These are phyloP conservation scores for Pollenia griseotomentosa DNA, from an alignment of 2,888 invertebrate genomes.

Conservation along the genomic window DNA sequence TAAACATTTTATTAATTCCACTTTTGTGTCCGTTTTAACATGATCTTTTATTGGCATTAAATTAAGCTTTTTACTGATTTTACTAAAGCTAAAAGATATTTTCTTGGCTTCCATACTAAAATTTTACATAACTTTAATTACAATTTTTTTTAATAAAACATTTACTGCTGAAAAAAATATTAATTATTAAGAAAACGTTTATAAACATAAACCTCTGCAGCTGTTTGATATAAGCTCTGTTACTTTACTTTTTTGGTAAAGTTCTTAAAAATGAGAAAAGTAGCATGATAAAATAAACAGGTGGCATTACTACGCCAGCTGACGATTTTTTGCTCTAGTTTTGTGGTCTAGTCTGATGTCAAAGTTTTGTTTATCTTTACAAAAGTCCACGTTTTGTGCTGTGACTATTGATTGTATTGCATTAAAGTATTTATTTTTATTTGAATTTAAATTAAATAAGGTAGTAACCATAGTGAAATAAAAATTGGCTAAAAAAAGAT, in stretches of 20 bases:
- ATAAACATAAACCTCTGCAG: slow-evolving; percentile 73
- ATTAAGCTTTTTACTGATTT: slow-evolving; percentile 86
- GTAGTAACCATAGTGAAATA: too few species aligned
- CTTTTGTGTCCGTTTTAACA: slow-evolving; percentile 85
- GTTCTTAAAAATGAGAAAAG: too few species aligned
- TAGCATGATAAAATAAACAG: too few species aligned
- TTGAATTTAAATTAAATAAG: too few species aligned
- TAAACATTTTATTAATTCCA: slow-evolving; percentile 90
- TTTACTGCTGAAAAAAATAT: not conserved
- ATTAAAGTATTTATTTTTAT: too few species aligned
- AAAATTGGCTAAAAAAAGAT: too few species aligned
- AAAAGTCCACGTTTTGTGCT: too few species aligned
- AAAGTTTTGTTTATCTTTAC: too few species aligned
- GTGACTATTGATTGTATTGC: too few species aligned
- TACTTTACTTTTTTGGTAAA: not conserved
- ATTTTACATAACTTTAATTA: not conserved
- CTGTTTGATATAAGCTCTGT: slow-evolving; percentile 13
- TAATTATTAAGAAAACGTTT: slow-evolving; percentile 71
- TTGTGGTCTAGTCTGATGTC: too few species aligned
- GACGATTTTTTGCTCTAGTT: too few species aligned
- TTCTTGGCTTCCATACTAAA: slow-evolving; percentile 88
- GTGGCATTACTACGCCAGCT: too few species aligned
- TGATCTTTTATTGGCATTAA: slow-evolving; percentile 80
- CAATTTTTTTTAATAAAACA: not conserved
- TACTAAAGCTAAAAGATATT: slow-evolving; percentile 92